Evolutionary conservation across 2,113 vertebrate species (phyloP), one percentile per base, ranked within the genome.

Genomic region (Platysternon megacephalum): DNA sequence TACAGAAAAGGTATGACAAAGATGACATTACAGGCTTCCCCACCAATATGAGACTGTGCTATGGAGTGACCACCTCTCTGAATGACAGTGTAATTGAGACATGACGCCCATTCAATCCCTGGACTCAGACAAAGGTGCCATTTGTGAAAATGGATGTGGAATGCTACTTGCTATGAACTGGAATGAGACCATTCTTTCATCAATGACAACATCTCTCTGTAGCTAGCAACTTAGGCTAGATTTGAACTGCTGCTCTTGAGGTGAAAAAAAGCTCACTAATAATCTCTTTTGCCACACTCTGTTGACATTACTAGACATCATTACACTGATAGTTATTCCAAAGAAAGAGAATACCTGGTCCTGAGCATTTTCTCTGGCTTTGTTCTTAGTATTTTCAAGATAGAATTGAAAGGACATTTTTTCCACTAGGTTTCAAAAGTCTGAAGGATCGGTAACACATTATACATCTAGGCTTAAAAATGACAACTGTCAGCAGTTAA

Each of bases 261-360:
- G 42, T 21, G n/a, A 95, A 93, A 55, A 87, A 95, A 87, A 95
- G 85, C 49, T 92, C 90, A 92, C 91, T 95, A 94, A 92, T 87
- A 68, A 72, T 39, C 65, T 39, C 72, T 42, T 89, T 90, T 44
- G 6, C 88, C 93, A 93, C 84, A 49, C 9, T 89, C 87, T 85
- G 85, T 58, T 97, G 94, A 95, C 81, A 91, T 93, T 95, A 92
- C 29, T 81, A 85, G 87, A 39, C 90, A 88, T 68, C 35, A n/a
- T 68, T 68, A 68, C 61, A 19, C 35, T n/a, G 32, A 68, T n/a
- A 19, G 61, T 68, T 21, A 86, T 85, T 65, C 78, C 48, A 72
- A 82, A 92, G 51, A 95, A 92, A 0, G 1, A 55, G 68, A 96
- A 91, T 91, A 65, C 35, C 81, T 2, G 0, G 68, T 51, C 39